Base-by-base conservation (phyloP, 35 echinoderm and acorn worm genomes). In the Heliocidaris erythrogramma region DNA sequence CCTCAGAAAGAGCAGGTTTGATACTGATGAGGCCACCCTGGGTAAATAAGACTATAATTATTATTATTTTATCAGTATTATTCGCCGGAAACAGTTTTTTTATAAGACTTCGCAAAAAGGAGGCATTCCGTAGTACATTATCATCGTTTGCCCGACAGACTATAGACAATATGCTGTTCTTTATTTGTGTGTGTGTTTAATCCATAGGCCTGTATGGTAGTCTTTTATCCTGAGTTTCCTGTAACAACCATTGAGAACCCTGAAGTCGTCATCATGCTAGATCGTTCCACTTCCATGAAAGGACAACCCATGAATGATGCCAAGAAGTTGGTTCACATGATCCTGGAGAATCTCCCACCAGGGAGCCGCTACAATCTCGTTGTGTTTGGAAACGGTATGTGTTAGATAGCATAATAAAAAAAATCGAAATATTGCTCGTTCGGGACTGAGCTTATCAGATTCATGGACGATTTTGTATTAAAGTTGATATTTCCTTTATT, bases 201-300 rank as follows among this genome's bases (percentile, higher is more conserved):
- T 27, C 65, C 27, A 9, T 78, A 97, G 96, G 96, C 96, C 4
- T 93, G 24, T 48, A 97, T 97, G 96, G 30, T 97, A 21, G 94
- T 95, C 0, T 97, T 97, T 47, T 95, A 97, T 65, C 96, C 96
- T 7, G 96, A 97, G 17, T 93, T 97, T 93, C 94, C 69, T 47
- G 92, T 87, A 24, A 56, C 69, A 56, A 52, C 49, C 11, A 85
- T 94, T 27, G 30, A 30, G 21, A 92, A 90, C 53, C 96, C 96
- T 49, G 96, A 97, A 90, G 94, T 97, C 21, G 88, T 97, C 84
- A 49, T 97, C 85, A 88, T 97, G 65, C 27, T 97, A 30, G 96
- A 97, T 88, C 60, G 90, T 52, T 97, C 96, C 24, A 97, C 95
- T 47, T 97, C 96, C 14, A 97, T 97, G 96, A 92, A 97, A 32